Base-by-base conservation (phyloP, 2,888 invertebrate species). In the Sarcophaga subvicina region DNA sequence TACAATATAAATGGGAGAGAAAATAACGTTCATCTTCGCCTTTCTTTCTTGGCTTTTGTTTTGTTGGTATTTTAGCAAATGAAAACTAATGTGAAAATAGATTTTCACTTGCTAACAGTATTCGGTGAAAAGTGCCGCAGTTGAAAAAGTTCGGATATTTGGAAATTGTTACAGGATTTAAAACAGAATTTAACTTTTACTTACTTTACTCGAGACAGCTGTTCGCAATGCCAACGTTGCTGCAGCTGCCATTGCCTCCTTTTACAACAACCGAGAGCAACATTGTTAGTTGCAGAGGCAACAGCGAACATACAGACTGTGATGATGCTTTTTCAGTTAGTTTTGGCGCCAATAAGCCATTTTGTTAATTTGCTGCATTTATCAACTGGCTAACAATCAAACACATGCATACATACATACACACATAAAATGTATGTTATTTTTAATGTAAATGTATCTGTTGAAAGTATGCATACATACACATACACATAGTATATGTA, bases 331-430 rank as follows among this genome's bases (percentile, higher is more conserved):
- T 89, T 88, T 87, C 88, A 86, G 17, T 89, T 88, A 67, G 1
- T 89, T 89, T 90, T 90, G 92, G 92, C 92, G 92, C 92, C 92
- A 88, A 89, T 89, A 90, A 90, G 89, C 90, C 90, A 90, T 90
- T 90, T 89, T 89, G 89, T 90, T 89, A 90, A 90, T 90, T 90
- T 89, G 89, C 89, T 89, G 88, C 89, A 90, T 90, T 89, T 90
- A 89, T 90, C 89, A 90, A 89, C 83, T 83, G 72, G 83, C 87
- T 87, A 81, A 82, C 37, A 10, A 70, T 80, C 69, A 79, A 60
- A 69, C 60, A 60, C 70, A 73, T 70, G 73, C 49, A 72, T 20
- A 62, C n/a, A 71, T 17, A 54, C 67, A 22, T 20, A 60, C 20
- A 69, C 64, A n/a, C 63, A 17, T 37, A 54, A 5, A 14, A 54